These are phyloP conservation scores for Scelioninae gen. 1 DNA, from an alignment of 2,888 invertebrate genomes.

Conservation along the genomic window DNA sequence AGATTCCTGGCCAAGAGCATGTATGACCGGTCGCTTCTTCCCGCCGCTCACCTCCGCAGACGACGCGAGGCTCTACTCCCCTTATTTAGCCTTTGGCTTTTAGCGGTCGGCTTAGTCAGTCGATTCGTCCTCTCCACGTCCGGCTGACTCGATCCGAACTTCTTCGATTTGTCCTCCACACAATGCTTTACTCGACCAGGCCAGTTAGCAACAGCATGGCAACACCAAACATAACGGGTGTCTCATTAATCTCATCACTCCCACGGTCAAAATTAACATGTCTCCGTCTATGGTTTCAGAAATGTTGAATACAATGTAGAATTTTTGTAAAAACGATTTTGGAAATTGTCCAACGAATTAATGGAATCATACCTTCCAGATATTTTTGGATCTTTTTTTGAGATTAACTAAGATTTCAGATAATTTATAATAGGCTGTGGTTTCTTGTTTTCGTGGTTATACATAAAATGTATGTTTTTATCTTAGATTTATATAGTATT, in stretches of 20 bases:
- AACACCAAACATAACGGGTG: constrained; percentile 81
- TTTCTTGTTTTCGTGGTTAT: too few relatives aligned
- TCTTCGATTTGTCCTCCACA: constrained; percentile 78
- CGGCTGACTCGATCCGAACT: constrained; percentile 68
- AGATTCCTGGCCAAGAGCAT: constrained; percentile 78
- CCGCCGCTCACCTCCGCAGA: constrained; percentile 65
- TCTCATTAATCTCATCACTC: constrained; percentile 38
- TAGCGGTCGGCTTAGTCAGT: constrained; percentile 62
- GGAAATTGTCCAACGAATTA: too few relatives aligned
- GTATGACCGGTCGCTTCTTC: constrained; percentile 64
- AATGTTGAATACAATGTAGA: too few relatives aligned
- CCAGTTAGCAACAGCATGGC: constrained; percentile 75
- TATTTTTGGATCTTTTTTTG: too few relatives aligned
- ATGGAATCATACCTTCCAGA: too few relatives aligned
- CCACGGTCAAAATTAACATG: too few relatives aligned
- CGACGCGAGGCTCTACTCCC: constrained; percentile 50
- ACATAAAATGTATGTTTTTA: too few relatives aligned
- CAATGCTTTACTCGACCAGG: constrained; percentile 73
- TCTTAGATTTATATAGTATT: too few relatives aligned
- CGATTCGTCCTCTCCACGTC: constrained; percentile 58
- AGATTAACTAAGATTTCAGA: too few relatives aligned
- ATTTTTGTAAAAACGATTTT: too few relatives aligned
- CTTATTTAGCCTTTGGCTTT: constrained; percentile 72
- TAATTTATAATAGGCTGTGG: too few relatives aligned
- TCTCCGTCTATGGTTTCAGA: too few relatives aligned